These are phyloP conservation scores for Thunnus albacares DNA, from an alignment of 2,797 vertebrate species.

Conservation along the genomic window DNA sequence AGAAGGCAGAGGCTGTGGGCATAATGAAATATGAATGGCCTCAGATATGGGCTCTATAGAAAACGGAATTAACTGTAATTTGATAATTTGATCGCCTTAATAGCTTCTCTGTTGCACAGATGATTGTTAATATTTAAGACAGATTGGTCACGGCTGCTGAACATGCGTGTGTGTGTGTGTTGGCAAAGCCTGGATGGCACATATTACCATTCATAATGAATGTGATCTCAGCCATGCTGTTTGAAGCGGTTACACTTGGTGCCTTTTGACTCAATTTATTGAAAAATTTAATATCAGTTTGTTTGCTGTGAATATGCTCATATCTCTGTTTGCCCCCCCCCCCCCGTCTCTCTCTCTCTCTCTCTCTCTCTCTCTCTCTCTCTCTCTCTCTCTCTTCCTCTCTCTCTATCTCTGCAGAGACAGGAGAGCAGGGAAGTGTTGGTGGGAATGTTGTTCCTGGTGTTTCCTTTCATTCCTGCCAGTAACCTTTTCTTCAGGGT, in stretches of 20 bases:
- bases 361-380: background rate
- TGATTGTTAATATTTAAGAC: slow-evolving; percentile 45
- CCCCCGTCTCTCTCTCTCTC: background rate
- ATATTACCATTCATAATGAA: slow-evolving; percentile 30
- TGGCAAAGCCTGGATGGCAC: slow-evolving; percentile 19
- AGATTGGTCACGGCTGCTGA: slow-evolving; percentile 34
- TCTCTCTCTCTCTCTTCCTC: slow-evolving; percentile 4
- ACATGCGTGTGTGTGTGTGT: slow-evolving; percentile 9
- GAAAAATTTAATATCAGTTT: background rate
- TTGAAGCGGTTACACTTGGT: slow-evolving; percentile 7
- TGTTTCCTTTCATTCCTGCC: slow-evolving; percentile 97
- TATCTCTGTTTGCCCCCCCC: background rate
- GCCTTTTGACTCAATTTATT: slow-evolving; percentile 16
- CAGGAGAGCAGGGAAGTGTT: slow-evolving; percentile 91
- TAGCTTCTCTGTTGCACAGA: slow-evolving; percentile 39
- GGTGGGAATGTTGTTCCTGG: slow-evolving; percentile 93
- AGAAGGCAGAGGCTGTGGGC: slow-evolving; percentile 11
- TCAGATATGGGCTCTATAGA: slow-evolving; percentile 12
- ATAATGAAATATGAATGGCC: slow-evolving; percentile 18
- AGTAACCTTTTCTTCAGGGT: slow-evolving; percentile 99
- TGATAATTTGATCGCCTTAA: slow-evolving; percentile 46
- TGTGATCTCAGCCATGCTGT: slow-evolving; percentile 22
- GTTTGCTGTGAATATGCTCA: slow-evolving; percentile 11
- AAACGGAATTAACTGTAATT: slow-evolving; percentile 44
- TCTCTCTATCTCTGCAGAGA: slow-evolving; percentile 79